phyloP scores from a whole-genome alignment of 2,888 invertebrate species.

The Ormyrus rosae region DNA sequence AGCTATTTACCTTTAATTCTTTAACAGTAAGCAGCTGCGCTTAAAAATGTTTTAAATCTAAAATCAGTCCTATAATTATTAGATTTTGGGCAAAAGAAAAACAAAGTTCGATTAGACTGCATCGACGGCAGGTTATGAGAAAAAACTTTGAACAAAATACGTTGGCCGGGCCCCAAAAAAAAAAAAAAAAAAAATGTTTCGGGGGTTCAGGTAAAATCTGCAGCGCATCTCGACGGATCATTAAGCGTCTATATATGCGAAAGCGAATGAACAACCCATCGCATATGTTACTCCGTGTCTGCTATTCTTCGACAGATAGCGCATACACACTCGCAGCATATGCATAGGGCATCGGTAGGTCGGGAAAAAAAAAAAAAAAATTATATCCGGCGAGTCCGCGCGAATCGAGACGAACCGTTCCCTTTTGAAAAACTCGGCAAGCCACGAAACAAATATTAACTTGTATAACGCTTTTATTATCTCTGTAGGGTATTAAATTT shows the following conservation, averaged over 20 bases:
- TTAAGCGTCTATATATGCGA: slow-evolving; percentile 53
- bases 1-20: too few relatives aligned
- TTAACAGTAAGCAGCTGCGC: too few relatives aligned
- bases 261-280: slow-evolving; percentile 56
- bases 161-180: slow-evolving; percentile 27
- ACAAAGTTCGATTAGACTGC: too few relatives aligned
- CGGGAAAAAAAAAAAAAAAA: slow-evolving; percentile 60
- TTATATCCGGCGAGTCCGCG: slow-evolving; percentile 55
- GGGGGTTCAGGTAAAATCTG: slow-evolving; percentile 38
- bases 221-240: slow-evolving; percentile 48
- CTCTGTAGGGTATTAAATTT: not conserved
- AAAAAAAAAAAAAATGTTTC: not conserved
- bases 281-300: slow-evolving; percentile 60
- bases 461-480: too few relatives aligned
- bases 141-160: not conserved
- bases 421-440: not conserved
- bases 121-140: too few relatives aligned
- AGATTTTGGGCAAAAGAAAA: too few relatives aligned
- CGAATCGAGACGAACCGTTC: slow-evolving; percentile 18
- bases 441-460: too few relatives aligned
- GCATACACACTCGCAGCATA: slow-evolving; percentile 64
- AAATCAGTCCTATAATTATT: too few relatives aligned
- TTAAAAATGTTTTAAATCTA: too few relatives aligned
- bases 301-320: slow-evolving; percentile 57
- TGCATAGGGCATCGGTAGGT: slow-evolving; percentile 69